These are phyloP conservation scores for Cynopterus sphinx DNA, from an alignment of 2,797 vertebrate genomes.

Conservation along the genomic window DNA sequence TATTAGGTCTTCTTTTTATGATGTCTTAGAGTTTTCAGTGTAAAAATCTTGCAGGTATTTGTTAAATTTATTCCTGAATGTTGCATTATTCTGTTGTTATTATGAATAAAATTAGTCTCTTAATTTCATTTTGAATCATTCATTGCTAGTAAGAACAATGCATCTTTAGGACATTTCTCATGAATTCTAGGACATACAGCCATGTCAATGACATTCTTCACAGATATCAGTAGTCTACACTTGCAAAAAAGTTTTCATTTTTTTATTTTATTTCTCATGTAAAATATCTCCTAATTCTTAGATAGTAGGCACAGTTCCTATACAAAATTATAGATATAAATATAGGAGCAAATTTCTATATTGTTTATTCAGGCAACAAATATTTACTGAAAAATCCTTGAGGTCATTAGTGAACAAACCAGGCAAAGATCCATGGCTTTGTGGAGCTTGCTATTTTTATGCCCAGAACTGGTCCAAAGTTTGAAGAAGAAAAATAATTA, in stretches of 20 bases:
- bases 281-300: background rate
- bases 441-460: background rate
- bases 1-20: background rate
- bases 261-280: background rate
- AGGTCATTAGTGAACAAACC: background rate
- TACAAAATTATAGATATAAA: background rate
- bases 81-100: background rate
- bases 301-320: background rate
- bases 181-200: background rate
- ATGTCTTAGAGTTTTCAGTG: background rate
- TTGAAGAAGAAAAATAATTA: background rate
- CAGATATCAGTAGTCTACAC: background rate
- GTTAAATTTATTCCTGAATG: background rate
- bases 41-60: background rate
- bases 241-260: background rate
- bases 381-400: background rate
- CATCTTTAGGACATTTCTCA: background rate
- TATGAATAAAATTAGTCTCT: background rate
- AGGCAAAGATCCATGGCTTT: background rate
- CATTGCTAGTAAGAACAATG: background rate
- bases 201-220: background rate
- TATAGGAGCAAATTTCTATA: background rate
- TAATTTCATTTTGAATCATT: constrained; percentile 28
- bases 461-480: background rate
- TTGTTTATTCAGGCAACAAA: background rate